These are phyloP conservation scores for Pantherophis alleghaniensis DNA, from an alignment of 2,797 vertebrate species.

Conservation along the genomic window DNA sequence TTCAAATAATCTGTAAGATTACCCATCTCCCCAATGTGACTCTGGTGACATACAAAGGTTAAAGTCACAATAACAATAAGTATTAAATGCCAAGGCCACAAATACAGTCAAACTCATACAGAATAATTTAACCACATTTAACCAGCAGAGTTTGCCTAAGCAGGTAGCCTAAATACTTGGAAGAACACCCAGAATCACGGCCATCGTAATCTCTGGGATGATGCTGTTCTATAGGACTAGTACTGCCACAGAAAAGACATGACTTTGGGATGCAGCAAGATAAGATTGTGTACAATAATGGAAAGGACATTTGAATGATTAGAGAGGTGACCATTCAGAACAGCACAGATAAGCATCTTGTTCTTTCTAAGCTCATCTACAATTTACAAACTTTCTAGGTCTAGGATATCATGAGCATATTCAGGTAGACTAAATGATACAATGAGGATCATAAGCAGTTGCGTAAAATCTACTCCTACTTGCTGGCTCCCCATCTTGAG, in stretches of 20 bases:
- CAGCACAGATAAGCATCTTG: not conserved
- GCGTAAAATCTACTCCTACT: too few species aligned
- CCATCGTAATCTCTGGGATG: not conserved
- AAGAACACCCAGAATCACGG: not conserved
- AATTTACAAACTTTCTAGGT: not conserved
- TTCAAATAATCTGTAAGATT: not conserved
- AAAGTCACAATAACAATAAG: not conserved
- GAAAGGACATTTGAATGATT: not conserved
- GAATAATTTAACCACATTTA: not conserved
- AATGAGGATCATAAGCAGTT: too few species aligned
- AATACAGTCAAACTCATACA: not conserved
- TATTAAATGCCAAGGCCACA: not conserved
- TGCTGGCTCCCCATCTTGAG: too few species aligned
- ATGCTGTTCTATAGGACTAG: not conserved
- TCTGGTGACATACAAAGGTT: not conserved
- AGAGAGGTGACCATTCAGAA: not conserved
- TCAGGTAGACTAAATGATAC: too few species aligned
- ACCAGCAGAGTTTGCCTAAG: not conserved
- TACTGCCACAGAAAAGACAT: not conserved
- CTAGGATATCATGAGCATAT: too few species aligned
- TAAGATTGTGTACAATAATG: not conserved
- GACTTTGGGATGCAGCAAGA: not conserved
- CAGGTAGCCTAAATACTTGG: not conserved
- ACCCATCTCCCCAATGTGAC: not conserved
- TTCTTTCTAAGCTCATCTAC: not conserved